Base-by-base conservation (phyloP, 2,888 invertebrate genomes). In the Lochmaea capreae region DNA sequence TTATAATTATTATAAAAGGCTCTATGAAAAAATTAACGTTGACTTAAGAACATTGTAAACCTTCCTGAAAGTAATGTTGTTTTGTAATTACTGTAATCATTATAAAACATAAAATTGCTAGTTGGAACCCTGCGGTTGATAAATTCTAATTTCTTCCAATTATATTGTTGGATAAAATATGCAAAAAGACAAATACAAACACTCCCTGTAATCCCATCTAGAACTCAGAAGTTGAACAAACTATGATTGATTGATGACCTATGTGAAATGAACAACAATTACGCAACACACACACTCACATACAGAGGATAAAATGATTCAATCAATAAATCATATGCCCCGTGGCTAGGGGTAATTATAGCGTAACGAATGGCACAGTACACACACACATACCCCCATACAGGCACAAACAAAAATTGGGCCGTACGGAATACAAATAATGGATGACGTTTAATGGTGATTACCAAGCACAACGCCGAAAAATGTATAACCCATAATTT, bases 271-370 rank as follows among this genome's bases (percentile, higher is more conserved):
- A 42, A 67, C 67, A 67, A 58, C 67, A 67, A 57, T 67, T 67
- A 57, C 43, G 58, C 54, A 66, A 43, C 12, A 43, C 43, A 63
- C 62, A 63, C 43, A 43, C 46, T 26, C 14, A 33, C n/a, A 11
- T 16, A 42, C 39, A 54, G 66, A 54, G 54, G 49, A 65, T 66
- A 54, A 42, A 67, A 67, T 67, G 58, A 67, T 57, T 18, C 67
- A 67, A 67, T 67, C 67, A 67, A 67, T 67, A 67, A 67, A 67
- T 67, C 67, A 67, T 67, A 67, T 58, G 57, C 67, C 39, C 58
- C 43, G 22, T 43, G 57, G 52, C 67, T 5, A 57, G 16, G 39
- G 57, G 58, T 67, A 67, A 58, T 58, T 57, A 67, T 58, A 43
- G n/a, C 57, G 22, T 67, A 67, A 67, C 57, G 43, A 42, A 61